phyloP scores from a whole-genome alignment of 1,140 invertebrate genomes.

The Dreissena rostriformis region DNA sequence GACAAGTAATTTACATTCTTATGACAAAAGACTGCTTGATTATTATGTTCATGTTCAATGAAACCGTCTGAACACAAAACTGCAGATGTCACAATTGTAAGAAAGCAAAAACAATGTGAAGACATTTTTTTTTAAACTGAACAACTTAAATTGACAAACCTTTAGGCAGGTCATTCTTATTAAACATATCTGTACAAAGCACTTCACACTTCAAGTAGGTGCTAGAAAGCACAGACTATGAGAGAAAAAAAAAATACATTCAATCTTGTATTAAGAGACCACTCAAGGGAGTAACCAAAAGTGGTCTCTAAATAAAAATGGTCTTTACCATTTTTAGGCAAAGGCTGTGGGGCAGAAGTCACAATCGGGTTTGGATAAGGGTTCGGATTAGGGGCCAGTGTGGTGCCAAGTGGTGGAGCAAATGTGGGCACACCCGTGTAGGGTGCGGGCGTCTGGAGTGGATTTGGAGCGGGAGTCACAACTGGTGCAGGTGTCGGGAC shows the following conservation, averaged over 20 bases:
- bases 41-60: too few species aligned
- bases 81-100: not conserved
- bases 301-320: too few species aligned
- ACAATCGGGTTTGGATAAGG: constrained; percentile 27
- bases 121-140: not conserved
- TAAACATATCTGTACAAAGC: not conserved
- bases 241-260: constrained; percentile 1
- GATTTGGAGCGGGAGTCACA: constrained; percentile 49
- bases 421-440: constrained; percentile 29
- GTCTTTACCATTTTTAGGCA: constrained; percentile 54
- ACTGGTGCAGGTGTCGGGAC: constrained; percentile 57
- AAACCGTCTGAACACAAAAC: too few species aligned
- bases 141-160: not conserved
- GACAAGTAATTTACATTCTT: too few species aligned
- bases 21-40: too few species aligned
- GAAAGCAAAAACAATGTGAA: not conserved
- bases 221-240: too few species aligned
- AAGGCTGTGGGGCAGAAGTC: constrained; percentile 55
- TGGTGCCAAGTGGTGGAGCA: constrained; percentile 26
- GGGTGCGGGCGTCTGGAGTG: constrained; percentile 12
- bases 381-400: constrained; percentile 29
- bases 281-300: too few species aligned
- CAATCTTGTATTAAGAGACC: too few species aligned
- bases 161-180: not conserved
- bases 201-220: not conserved